Percentiles rank a stretch among this genome's conserved stretches.
Conservation (phyloP, 2,888 invertebrate genomes). For the Coenonympha glycerion region DNA sequence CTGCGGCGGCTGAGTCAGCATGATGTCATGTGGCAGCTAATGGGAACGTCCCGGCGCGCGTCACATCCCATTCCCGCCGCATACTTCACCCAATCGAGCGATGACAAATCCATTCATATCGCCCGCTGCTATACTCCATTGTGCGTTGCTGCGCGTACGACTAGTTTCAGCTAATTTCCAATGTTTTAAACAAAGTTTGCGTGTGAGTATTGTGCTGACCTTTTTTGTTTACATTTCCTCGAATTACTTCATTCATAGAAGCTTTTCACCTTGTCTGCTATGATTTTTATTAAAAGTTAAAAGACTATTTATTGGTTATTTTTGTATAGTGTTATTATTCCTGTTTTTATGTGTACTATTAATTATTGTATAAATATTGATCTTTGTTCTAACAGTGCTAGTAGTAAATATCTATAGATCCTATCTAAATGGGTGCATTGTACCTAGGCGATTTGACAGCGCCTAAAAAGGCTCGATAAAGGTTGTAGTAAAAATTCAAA, state of each 20-base stretch:
- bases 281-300: too few species aligned
- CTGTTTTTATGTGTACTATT: too few species aligned
- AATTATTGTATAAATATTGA: too few species aligned
- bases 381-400: too few species aligned
- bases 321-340: too few species aligned
- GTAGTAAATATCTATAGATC: too few species aligned
- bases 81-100: conserved; percentile 70
- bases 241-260: background rate
- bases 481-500: too few species aligned
- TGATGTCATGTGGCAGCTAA: conserved; percentile 60
- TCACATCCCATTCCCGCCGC: conserved; percentile 63
- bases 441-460: too few species aligned
- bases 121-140: conserved; percentile 45
- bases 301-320: too few species aligned
- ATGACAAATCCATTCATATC: conserved; percentile 70
- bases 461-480: too few species aligned
- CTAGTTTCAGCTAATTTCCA: conserved; percentile 8
- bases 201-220: conserved; percentile 1
- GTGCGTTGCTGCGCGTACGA: conserved; percentile 47
- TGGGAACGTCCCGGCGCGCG: conserved; percentile 62
- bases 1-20: conserved; percentile 57
- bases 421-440: too few species aligned
- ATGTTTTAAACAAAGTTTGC: background rate
- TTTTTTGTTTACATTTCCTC: background rate
- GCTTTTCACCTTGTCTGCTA: too few species aligned